phyloP scores from a whole-genome alignment of 2,797 vertebrate genomes.

The Euphonia xanthogaster region DNA sequence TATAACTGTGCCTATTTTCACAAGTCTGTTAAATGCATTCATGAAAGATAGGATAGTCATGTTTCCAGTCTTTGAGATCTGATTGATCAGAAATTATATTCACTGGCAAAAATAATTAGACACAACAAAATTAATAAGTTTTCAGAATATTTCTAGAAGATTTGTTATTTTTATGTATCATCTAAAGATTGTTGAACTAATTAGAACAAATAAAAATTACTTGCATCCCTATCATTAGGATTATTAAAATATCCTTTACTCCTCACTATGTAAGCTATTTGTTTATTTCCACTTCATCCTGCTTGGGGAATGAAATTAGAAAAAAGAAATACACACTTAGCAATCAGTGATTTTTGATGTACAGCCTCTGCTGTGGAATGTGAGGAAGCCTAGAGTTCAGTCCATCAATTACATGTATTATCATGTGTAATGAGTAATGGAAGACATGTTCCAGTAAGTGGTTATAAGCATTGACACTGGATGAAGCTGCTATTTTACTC shows the following conservation, averaged over 20 bases:
- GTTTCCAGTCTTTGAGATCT: neutral
- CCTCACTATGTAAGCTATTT: neutral
- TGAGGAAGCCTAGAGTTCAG: neutral
- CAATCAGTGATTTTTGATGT: neutral
- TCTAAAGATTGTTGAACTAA: neutral
- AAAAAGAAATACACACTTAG: neutral
- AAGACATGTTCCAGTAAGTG: neutral
- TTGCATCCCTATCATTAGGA: neutral
- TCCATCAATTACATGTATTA: neutral
- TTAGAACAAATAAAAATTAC: neutral
- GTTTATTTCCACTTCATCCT: neutral
- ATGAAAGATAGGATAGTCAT: neutral
- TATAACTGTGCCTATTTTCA: neutral
- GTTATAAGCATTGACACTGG: neutral
- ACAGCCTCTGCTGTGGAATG: neutral
- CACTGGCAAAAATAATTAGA: neutral
- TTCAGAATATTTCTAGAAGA: neutral
- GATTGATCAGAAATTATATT: neutral
- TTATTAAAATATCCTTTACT: neutral
- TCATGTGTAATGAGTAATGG: neutral
- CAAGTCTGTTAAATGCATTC: neutral
- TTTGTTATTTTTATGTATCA: neutral
- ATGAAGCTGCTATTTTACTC: neutral
- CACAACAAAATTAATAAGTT: neutral
- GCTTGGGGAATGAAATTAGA: neutral